phyloP scores from a whole-genome alignment of 2,888 invertebrate genomes.

The Drosophila sordidula region DNA sequence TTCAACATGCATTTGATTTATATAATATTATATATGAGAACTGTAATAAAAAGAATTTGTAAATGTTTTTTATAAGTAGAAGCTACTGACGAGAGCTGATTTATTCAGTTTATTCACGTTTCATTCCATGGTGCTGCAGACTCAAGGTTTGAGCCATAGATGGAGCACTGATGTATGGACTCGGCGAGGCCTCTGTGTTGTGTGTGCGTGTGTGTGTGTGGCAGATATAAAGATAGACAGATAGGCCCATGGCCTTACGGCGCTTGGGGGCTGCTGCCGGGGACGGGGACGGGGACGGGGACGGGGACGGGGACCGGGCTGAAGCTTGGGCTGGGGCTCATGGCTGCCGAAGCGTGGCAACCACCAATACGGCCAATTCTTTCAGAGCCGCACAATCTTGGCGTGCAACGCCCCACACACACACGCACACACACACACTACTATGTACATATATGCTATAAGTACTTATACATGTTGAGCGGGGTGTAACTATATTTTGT shows the following conservation, averaged over 20 bases:
- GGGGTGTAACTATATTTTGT: conserved; percentile 60
- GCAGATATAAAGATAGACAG: conserved; percentile 61
- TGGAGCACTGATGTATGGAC: conserved; percentile 37
- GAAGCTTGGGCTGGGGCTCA: conserved; percentile 19
- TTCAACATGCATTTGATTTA: too few relatives aligned
- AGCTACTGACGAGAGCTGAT: neutral
- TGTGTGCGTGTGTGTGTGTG: conserved; percentile 22
- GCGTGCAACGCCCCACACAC: conserved; percentile 55
- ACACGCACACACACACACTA: conserved; percentile 13
- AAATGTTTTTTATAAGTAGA: too few relatives aligned
- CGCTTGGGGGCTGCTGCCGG: conserved; percentile 24
- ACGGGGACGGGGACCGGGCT: neutral
- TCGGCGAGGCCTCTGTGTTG: conserved; percentile 19
- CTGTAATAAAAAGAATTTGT: too few relatives aligned
- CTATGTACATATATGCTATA: conserved; percentile 11
- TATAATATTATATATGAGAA: too few relatives aligned
- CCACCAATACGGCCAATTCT: conserved; percentile 59
- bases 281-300: conserved; percentile 4
- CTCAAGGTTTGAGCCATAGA: conserved; percentile 41
- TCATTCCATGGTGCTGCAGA: conserved; percentile 20
- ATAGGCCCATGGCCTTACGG: conserved; percentile 52
- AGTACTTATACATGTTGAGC: conserved; percentile 14
- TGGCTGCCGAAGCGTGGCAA: conserved; percentile 62
- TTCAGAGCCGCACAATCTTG: conserved; percentile 41
- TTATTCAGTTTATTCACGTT: neutral